Evolutionary conservation across 2,888 invertebrate genomes (phyloP), one percentile per base, ranked within the genome.

Genomic region (Argynnis bischoffii): DNA sequence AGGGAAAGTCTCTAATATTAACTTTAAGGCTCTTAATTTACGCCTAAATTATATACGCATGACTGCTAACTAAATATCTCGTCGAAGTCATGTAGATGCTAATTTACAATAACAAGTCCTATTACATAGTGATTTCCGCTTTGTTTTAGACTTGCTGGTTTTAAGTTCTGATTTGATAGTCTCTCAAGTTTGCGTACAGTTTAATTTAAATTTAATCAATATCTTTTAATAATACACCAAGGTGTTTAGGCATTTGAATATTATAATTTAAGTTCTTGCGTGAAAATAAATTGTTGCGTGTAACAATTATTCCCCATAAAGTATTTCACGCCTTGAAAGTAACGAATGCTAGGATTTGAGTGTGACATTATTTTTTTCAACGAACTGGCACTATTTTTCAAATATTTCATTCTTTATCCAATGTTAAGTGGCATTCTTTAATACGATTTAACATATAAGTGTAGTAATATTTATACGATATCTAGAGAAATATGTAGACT

Each of bases 121-220:
- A 35, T 61, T n/a, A 61, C n/a, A 8, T 16, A 50, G 31, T 14
- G 35, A 35, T 21, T 61, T 55, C 8, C 16, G 0, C 13, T 41
- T 60, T 50, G 11, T 11, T 16, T n/a, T 31, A 21, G 18, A 16
- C 53, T n/a, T 56, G 46, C 46, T 15, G 59, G 15, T 31, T 54
- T 65, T 51, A 59, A 59, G 21, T 41, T 53, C 31, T 14, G 15
- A 51, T 16, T 14, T 21, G 26, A 35, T 41, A 11, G 26, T 51
- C 41, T 21, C 41, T 46, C 31, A 60, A 60, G 60, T 60, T 66
- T 41, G 55, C 14, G 35, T 60, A 21, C 54, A 69, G 35, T 61
- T 57, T 18, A 55, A 69, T 63, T 65, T 57, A 35, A 63, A 46
- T 51, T 21, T n/a, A 64, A 66, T 60, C 48, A 63, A 68, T 68